Conservation (phyloP, 2,113 vertebrate species). For the Apus apus region DNA sequence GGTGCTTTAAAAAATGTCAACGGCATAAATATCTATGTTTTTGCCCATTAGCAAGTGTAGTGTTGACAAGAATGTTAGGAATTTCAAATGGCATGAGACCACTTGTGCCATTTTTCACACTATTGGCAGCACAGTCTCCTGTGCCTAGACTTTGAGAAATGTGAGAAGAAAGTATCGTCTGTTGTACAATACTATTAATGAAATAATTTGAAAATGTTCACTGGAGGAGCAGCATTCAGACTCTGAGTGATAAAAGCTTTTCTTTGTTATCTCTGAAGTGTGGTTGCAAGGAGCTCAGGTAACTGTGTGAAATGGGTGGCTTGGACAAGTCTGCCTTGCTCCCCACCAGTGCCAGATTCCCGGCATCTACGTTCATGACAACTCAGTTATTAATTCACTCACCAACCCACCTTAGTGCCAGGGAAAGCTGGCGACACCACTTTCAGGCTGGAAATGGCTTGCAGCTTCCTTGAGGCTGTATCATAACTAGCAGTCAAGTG, state of each 20-base stretch:
- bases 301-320: background rate
- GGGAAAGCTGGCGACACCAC: background rate
- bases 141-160: background rate
- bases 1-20: background rate
- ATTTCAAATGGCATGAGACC: background rate
- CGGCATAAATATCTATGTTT: background rate
- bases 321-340: background rate
- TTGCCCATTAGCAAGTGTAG: background rate
- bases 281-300: background rate
- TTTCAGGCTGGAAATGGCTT: background rate
- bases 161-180: background rate
- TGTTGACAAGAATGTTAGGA: background rate
- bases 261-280: background rate
- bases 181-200: background rate
- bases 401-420: background rate
- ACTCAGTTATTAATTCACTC: background rate
- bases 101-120: background rate
- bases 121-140: background rate
- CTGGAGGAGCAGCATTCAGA: background rate
- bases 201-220: background rate
- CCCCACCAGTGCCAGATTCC: background rate
- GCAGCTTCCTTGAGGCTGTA: background rate
- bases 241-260: background rate
- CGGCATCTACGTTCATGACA: rapidly evolving
- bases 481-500: background rate